Evolutionary conservation across 2,113 vertebrate species (phyloP).

Genomic region (Myotis yumanensis): DNA sequence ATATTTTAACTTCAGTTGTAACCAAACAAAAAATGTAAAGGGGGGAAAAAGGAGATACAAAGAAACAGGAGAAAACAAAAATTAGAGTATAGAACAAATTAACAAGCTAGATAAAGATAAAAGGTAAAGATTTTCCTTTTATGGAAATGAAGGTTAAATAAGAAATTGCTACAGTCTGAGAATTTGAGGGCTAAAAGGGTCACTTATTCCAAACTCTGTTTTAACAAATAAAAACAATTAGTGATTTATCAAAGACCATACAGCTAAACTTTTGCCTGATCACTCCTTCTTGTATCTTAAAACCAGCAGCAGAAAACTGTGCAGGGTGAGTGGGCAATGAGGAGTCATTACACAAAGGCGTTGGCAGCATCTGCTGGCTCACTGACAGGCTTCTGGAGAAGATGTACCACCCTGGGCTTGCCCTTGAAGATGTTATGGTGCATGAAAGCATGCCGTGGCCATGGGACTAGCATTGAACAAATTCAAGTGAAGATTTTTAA

Average conservation of each 20-base stretch:
- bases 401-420: too few species aligned
- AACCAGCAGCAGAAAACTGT: background rate
- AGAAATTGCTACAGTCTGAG: background rate
- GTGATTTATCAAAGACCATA: background rate
- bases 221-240: background rate
- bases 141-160: background rate
- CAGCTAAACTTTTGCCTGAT: too few species aligned
- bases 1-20: slow-evolving; percentile 16
- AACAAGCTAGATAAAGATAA: background rate
- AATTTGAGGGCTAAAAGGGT: background rate
- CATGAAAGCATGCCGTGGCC: background rate
- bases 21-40: background rate
- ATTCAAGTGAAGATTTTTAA: background rate
- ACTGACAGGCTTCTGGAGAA: background rate
- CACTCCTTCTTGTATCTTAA: background rate
- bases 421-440: background rate
- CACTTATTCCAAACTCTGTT: background rate
- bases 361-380: background rate
- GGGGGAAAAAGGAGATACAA: background rate
- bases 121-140: background rate
- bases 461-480: background rate
- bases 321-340: background rate
- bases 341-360: background rate
- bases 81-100: background rate
- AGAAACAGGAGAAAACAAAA: background rate